These are phyloP conservation scores for Marcusenius ussheri DNA, from an alignment of 2,113 vertebrate species.

Conservation along the genomic window DNA sequence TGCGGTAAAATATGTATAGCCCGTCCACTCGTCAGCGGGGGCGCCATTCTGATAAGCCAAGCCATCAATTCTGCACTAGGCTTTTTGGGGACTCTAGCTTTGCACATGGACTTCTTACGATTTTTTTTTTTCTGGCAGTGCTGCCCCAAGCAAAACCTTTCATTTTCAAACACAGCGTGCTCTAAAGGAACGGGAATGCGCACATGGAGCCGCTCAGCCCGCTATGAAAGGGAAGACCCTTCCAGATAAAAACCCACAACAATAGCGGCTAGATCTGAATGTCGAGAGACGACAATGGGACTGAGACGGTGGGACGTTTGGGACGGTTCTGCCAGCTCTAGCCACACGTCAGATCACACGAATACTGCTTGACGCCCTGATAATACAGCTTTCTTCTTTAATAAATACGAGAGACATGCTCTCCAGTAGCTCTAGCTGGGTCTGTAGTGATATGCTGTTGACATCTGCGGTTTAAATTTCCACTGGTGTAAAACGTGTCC, in stretches of 20 bases:
- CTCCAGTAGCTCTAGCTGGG: neutral
- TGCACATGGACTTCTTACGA: slow-evolving; percentile 40
- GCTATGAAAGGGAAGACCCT: slow-evolving; percentile 49
- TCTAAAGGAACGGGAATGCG: slow-evolving; percentile 61
- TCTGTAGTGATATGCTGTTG: neutral
- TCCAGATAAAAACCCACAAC: slow-evolving; percentile 36
- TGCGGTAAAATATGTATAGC: slow-evolving; percentile 18
- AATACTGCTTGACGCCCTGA: neutral
- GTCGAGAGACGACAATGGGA: neutral
- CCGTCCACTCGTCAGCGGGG: slow-evolving; percentile 6
- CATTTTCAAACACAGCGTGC: slow-evolving; percentile 58
- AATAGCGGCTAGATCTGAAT: slow-evolving; percentile 21
- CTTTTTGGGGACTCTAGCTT: slow-evolving; percentile 11
- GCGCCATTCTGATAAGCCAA: slow-evolving; percentile 34
- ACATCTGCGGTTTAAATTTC: slow-evolving; percentile 3
- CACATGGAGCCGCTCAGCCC: slow-evolving; percentile 45
- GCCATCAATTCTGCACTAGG: neutral
- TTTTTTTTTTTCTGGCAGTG: slow-evolving; percentile 28
- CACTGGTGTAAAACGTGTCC: neutral
- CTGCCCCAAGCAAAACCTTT: slow-evolving; percentile 59
- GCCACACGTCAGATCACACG: neutral
- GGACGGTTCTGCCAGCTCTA: neutral
- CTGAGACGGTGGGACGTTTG: neutral
- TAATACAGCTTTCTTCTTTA: neutral
- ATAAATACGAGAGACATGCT: neutral